phyloP scores from a whole-genome alignment of 23 tunicate genomes.

The Clavelina lepadiformis region DNA sequence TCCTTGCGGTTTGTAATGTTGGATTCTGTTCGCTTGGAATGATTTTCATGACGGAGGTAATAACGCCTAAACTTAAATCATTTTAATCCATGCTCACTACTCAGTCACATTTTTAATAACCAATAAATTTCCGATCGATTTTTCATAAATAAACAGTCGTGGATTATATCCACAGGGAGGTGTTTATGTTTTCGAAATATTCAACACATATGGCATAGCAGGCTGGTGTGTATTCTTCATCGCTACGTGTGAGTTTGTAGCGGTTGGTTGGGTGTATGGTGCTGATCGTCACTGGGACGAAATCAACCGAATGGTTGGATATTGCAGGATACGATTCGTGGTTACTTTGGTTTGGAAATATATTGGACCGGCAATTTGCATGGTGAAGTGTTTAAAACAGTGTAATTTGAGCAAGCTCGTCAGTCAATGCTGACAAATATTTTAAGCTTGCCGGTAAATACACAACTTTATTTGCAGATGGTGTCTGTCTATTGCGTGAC shows the following conservation, averaged over 20 bases:
- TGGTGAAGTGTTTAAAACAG: too few relatives aligned
- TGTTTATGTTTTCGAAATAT: constrained; percentile 41
- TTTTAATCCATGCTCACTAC: too few relatives aligned
- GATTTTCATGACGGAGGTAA: constrained; percentile 40
- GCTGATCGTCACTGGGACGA: constrained; percentile 13
- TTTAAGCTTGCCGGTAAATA: too few relatives aligned
- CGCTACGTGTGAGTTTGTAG: constrained; percentile 23
- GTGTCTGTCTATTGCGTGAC: background rate
- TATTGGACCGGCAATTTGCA: constrained; percentile 20
- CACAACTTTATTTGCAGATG: background rate
- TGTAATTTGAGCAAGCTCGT: too few relatives aligned
- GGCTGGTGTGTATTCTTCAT: constrained; percentile 48
- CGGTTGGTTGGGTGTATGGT: constrained; percentile 59
- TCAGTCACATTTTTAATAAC: too few relatives aligned
- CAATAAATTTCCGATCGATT: too few relatives aligned
- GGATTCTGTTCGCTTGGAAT: constrained; percentile 13
- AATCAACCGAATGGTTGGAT: constrained; percentile 40
- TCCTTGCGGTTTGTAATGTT: background rate
- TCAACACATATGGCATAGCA: constrained; percentile 42
- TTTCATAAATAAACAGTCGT: too few relatives aligned
- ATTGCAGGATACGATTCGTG: background rate
- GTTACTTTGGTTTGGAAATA: constrained; percentile 28
- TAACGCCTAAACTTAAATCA: too few relatives aligned
- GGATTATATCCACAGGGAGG: constrained; percentile 51
- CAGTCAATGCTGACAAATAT: too few relatives aligned